Base-by-base conservation (phyloP, 2,113 vertebrate genomes). In the Chamaea fasciata region DNA sequence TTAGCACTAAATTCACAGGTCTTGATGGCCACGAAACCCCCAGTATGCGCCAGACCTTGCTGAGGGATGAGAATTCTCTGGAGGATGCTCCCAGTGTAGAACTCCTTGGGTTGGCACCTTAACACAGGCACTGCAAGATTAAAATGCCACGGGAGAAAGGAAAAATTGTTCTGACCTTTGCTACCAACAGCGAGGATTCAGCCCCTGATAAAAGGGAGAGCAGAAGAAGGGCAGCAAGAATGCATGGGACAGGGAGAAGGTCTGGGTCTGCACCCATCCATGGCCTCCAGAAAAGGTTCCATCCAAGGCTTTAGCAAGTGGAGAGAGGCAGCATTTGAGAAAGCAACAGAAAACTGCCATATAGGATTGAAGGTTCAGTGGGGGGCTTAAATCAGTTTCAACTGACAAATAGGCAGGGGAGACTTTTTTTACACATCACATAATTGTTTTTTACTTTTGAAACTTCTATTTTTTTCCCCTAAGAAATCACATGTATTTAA, bases 21-120 rank as follows among this genome's bases (percentile, higher is more conserved):
- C 26, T 6, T 50, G 37, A 42, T 67, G 24, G 6, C 33, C 7
- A 4, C 0, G 1, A 31, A 47, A 26, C 62, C 11, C 31, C 42
- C 10, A 9, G 15, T 5, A 5, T 7, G 21, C 56, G 37, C 7
- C 74, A 67, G 46, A 60, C 70, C 18, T 60, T 53, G 57, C 28
- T 35, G 55, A 2, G 8, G 57, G 50, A 76, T 6, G 5, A 31
- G 31, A 16, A 33, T 19, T 56, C 42, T 35, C 49, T 53, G 57
- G 50, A 37, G n/a, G 53, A 59, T 4, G 14, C 33, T 83, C 6
- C 0, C 1, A 3, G 10, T 18, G 35, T n/a, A 21, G 2, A 0
- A 11, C 33, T 80, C 35, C 37, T 63, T 60, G 42, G 28, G 33
- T 1, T 47, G 39, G 17, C 53, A 82, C 49, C 37, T 76, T 46